Evolutionary conservation across 2,888 invertebrate species (phyloP), one percentile per base, ranked within the genome.

Genomic region (Megalurothrips usitatus): DNA sequence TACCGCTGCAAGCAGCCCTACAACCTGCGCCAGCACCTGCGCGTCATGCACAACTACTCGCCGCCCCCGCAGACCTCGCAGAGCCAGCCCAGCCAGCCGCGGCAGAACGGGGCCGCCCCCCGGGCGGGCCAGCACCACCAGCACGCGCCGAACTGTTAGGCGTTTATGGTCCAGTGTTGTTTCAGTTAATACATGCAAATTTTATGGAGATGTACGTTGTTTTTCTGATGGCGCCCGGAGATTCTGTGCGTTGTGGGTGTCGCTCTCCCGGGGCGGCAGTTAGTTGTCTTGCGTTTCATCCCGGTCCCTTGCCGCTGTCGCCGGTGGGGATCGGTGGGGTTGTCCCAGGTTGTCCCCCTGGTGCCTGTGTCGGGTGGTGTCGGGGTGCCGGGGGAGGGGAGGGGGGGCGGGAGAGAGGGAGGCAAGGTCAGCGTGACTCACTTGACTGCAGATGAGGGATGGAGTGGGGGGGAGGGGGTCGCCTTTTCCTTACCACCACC

Each of bases 11-110:
- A 82, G 80, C 82, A 82, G 52, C 83, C 81, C 47, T 82, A 81
- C 68, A 83, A 81, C 58, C 78, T 83, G 78, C 82, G 86, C 83
- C 86, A 86, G 82, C 87, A 87, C 82, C 86, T 87, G 82, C 84
- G 86, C 81, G 84, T 84, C 52, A 80, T 80, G 14, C 84, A 84
- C 79, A 48, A 48, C 12, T 48, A 81, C 26, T 79, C 49, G 10
- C 23, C 81, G 47, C 17, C 79, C 1, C 34, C 34, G 34, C 34
- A n/a, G n/a, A n/a, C n/a, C n/a, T n/a, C n/a, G n/a, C n/a, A n/a
- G n/a, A n/a, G 52, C 52, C 12, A 12, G 8, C 49, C 49, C 49
- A 52, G 3, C 52, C 17, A 19, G 19, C 58, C 58, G 17, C 58
- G 19, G 17, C 58, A 17, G 0, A 17, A n/a, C n/a, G 14, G 58